phyloP scores from a whole-genome alignment of 1,140 invertebrate species.

The Portunus trituberculatus region DNA sequence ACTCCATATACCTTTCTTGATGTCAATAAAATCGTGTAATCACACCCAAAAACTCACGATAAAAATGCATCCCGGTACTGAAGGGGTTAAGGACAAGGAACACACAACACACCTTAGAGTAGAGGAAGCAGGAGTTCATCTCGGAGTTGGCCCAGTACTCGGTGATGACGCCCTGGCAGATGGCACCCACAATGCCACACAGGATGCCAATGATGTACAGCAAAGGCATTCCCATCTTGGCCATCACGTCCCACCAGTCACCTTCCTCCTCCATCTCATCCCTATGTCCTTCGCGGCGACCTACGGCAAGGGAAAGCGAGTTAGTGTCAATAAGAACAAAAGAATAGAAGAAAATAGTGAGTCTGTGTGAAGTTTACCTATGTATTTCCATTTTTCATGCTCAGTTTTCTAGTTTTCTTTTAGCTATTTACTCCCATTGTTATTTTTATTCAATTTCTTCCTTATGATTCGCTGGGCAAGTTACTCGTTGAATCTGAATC shows the following conservation, averaged over 20 bases:
- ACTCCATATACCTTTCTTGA: no score
- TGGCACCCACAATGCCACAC: conserved; percentile 26
- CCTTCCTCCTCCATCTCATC: not conserved
- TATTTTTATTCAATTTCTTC: no score
- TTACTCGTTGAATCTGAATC: no score
- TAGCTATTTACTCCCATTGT: no score
- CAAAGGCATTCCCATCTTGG: conserved; percentile 52
- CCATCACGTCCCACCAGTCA: conserved; percentile 34
- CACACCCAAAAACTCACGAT: no score
- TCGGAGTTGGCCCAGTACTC: conserved; percentile 49
- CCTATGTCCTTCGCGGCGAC: not conserved
- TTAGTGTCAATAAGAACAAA: not conserved
- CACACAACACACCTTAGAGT: conserved; percentile 39
- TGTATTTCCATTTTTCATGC: no score
- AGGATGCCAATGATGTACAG: conserved; percentile 50
- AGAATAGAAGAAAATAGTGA: no score
- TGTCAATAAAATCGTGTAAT: no score
- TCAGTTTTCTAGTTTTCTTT: no score
- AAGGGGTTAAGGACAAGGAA: not conserved
- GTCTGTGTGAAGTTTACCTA: no score
- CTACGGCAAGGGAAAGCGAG: not conserved
- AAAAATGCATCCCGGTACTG: no score
- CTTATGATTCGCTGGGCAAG: no score
- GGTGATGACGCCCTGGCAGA: conserved; percentile 56
- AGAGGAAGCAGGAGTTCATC: conserved; percentile 50